A percentile compares a stretch with the other conserved stretches of the same genome.
Conservation (phyloP, 1,140 invertebrate species). For the Apocrypta bakeri region DNA sequence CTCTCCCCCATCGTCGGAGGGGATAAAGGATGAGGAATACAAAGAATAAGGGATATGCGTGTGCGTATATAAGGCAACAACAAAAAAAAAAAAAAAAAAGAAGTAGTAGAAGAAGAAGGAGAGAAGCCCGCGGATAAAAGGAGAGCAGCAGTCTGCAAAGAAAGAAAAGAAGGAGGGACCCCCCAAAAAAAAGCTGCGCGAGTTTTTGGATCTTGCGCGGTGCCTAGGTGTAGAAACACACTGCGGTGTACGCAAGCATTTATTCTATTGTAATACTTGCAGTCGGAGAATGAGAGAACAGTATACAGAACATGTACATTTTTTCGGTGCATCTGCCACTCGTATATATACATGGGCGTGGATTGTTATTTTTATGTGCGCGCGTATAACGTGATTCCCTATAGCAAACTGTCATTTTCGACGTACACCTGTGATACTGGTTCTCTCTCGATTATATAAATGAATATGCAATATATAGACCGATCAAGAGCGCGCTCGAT, state of each 20-base stretch:
- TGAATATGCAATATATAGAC: too few species aligned
- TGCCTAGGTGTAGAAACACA: neutral
- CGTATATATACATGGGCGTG: neutral
- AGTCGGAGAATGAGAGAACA: too few species aligned
- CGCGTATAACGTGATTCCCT: too few species aligned
- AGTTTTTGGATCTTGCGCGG: constrained; percentile 37
- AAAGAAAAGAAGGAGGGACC: constrained; percentile 23
- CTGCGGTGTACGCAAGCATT: neutral
- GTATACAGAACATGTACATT: neutral
- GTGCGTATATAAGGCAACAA: neutral
- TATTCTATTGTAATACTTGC: too few species aligned
- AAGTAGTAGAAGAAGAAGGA: constrained; percentile 3
- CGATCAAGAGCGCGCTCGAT: too few species aligned
- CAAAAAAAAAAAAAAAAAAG: neutral
- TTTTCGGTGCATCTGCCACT: neutral
- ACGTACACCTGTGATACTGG: too few species aligned
- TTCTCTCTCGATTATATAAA: too few species aligned
- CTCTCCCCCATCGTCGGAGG: neutral
- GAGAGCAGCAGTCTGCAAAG: constrained; percentile 30
- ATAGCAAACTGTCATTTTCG: too few species aligned
- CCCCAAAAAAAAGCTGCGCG: constrained; percentile 8
- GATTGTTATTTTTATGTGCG: too few species aligned
- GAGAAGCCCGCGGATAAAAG: constrained; percentile 30
- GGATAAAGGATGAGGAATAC: constrained; percentile 58
- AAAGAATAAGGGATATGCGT: constrained; percentile 62